Evolutionary conservation across 2,888 invertebrate genomes (phyloP), one percentile per base, ranked within the genome.

Genomic region (Pristionchus japonicus): DNA sequence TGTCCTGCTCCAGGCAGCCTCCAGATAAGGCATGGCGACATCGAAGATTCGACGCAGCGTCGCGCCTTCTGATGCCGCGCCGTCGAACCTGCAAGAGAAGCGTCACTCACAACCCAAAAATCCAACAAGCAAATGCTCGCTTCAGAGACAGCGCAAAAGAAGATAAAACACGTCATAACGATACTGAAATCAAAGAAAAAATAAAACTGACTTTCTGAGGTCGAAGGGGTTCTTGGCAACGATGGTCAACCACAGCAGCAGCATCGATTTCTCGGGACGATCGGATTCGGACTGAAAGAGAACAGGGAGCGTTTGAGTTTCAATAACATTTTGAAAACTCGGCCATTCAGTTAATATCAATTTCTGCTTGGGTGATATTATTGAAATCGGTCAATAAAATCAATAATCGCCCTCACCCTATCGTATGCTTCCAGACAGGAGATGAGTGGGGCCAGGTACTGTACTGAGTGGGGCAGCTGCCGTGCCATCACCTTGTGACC

Each of bases 221-320:
- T 94, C 92, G 88, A 94, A 94, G 4, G 94, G 94, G 90, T 94
- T 94, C 89, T 93, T 92, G 87, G 92, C 91, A 40, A 94, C 92
- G 64, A 94, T 93, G 89, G 91, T 91, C 13, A 94, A 90, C 94
- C 94, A 94, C 43, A 92, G 89, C 0, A 92, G 90, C 13, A 94
- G 89, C 67, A 91, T 90, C 77, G 89, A 89, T 23, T 91, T 82
- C 77, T 91, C 88, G 1, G 47, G 47, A 13, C 87, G 40, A 80
- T 64, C 52, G 1, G 82, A 83, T 52, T 57, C 82, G 1, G 52
- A 49, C 82, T 83, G 82, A 13, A 52, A 83, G n/a, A n/a, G n/a
- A n/a, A n/a, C n/a, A n/a, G n/a, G n/a, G n/a, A n/a, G n/a, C n/a
- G n/a, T n/a, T n/a, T n/a, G n/a, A n/a, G n/a, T n/a, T n/a, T n/a